These are phyloP conservation scores for Eurypyga helias DNA, from an alignment of 2,113 vertebrate genomes.

Conservation along the genomic window DNA sequence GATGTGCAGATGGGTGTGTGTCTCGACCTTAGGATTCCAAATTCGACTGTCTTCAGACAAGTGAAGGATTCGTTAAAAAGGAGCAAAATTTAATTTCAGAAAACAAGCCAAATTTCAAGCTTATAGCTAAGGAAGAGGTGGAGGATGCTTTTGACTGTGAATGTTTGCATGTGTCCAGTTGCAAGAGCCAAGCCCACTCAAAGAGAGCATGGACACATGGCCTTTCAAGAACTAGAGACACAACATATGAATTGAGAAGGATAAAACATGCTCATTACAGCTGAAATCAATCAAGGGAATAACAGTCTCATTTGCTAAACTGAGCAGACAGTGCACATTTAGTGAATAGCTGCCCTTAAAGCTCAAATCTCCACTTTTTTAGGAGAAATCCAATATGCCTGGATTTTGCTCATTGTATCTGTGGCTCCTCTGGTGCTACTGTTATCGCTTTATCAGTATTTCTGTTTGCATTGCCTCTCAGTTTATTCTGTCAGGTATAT, in stretches of 20 bases:
- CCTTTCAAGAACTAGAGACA: not conserved
- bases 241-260: not conserved
- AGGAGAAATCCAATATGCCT: not conserved
- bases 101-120: not conserved
- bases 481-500: not conserved
- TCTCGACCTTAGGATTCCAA: not conserved
- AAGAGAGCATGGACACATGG: accelerated
- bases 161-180: not conserved
- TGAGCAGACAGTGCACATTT: not conserved
- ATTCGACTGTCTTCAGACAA: not conserved
- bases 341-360: not conserved
- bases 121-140: not conserved
- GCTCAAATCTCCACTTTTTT: not conserved
- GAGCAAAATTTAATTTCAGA: not conserved
- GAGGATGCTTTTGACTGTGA: not conserved
- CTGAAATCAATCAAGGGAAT: not conserved
- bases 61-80: not conserved
- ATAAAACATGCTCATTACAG: not conserved
- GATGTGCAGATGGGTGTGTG: not conserved
- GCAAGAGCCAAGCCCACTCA: not conserved
- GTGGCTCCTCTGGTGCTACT: not conserved
- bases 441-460: not conserved
- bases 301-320: not conserved
- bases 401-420: not conserved
- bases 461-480: not conserved